Percentiles rank a stretch among this genome's conserved stretches.
Evolutionary conservation across 2,797 vertebrate species (phyloP).

Genomic region (Calcarius lapponicus): DNA sequence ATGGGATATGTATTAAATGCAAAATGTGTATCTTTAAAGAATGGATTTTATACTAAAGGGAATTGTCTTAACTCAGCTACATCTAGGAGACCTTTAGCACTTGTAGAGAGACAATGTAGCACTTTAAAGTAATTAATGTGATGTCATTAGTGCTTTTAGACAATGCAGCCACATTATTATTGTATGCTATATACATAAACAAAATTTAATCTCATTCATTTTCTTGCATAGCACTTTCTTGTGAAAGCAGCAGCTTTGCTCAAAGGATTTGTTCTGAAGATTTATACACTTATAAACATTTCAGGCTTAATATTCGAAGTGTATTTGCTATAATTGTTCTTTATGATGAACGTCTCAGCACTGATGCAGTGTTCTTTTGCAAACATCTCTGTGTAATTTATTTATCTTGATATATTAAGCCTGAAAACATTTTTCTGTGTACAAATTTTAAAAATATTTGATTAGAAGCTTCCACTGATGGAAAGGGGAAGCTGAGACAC

Average conservation of each 20-base stretch:
- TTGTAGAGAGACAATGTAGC: neutral
- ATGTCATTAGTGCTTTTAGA: slow-evolving; percentile 24
- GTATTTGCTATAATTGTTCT: neutral
- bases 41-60: neutral
- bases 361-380: neutral
- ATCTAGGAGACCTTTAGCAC: neutral
- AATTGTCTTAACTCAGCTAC: neutral
- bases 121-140: slow-evolving; percentile 10
- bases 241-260: neutral
- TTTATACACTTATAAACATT: slow-evolving; percentile 8
- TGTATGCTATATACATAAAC: neutral
- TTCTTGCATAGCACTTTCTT: neutral
- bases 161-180: neutral
- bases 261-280: neutral
- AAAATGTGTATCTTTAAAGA: neutral
- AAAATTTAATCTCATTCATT: slow-evolving; percentile 4
- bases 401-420: neutral
- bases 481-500: neutral
- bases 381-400: neutral
- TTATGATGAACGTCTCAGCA: neutral
- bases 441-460: neutral
- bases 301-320: neutral
- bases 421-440: neutral
- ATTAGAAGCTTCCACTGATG: neutral
- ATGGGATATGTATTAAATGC: neutral